Evolutionary conservation across 2,797 vertebrate genomes (phyloP), one percentile per base, ranked within the genome.

Genomic region (Micropoecilia bifurca): DNA sequence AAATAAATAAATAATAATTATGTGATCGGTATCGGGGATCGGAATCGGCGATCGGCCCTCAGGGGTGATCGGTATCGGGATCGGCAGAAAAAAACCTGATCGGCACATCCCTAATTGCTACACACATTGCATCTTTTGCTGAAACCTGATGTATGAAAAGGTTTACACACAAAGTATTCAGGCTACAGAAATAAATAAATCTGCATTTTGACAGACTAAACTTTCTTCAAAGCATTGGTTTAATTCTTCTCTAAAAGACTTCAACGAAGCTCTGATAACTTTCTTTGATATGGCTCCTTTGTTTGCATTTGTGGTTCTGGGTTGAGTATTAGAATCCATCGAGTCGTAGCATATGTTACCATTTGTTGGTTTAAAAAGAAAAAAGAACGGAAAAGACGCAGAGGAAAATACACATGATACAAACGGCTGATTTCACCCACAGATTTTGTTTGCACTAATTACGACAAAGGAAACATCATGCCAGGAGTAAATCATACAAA

Each of bases 351-450:
- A 75, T 33, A 71, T 83, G 76, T 82, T 74, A 69, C 59, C 57
- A 79, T 81, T 74, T 81, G 73, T 78, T 41, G 71, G 73, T 57
- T 53, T 4, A 55, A 74, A 71, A 82, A 81, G 57, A 80, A 22
- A 81, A 84, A 71, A 81, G 71, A 83, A 73, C 77, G 82, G 74
- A 81, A 55, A 46, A 78, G 48, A 47, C 48, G 48, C 75, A 87
- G 80, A 83, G 39, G 74, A 79, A 88, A 83, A 82, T 68, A 79
- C 75, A 75, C 72, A 72, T 53, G 47, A 81, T 83, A 30, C 88
- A 88, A 87, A 80, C 83, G 89, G 80, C 55, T 83, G 83, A 90
- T 88, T 86, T 83, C 74, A 85, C 80, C 79, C 69, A 82, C 76
- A 80, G 63, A 88, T 83, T 85, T 78, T 73, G 80, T 87, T 83